These are phyloP conservation scores for Cyclura pinguis DNA, from an alignment of 2,797 vertebrate species.

Conservation along the genomic window DNA sequence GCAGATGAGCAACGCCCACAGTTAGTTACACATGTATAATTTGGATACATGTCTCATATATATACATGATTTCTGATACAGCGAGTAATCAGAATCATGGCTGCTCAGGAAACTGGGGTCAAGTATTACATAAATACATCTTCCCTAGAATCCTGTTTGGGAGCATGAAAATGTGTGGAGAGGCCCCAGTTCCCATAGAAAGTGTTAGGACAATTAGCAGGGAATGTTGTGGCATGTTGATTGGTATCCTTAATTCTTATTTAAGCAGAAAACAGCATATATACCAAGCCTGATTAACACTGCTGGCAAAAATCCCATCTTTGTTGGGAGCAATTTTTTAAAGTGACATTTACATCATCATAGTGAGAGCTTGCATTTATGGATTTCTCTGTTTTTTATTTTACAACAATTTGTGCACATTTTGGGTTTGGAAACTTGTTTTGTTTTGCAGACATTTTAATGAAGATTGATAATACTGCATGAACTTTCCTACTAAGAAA, in stretches of 20 bases:
- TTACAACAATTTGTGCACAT: slow-evolving; percentile 9
- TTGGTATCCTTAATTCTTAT: slow-evolving; percentile 28
- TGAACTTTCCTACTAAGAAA: slow-evolving; percentile 36
- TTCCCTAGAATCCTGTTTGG: not conserved
- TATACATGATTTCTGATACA: not conserved
- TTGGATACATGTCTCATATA: not conserved
- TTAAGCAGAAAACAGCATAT: slow-evolving; percentile 45
- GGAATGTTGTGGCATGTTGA: not conserved
- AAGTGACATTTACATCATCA: not conserved
- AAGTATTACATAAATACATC: not conserved
- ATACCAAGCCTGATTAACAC: slow-evolving; percentile 40
- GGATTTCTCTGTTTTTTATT: not conserved
- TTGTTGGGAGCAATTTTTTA: slow-evolving; percentile 6
- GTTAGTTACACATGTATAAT: not conserved
- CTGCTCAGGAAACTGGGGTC: not conserved
- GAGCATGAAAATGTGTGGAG: not conserved
- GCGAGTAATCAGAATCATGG: no score
- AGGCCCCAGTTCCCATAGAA: not conserved
- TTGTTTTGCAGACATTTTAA: slow-evolving; percentile 24
- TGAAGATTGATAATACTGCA: slow-evolving; percentile 7
- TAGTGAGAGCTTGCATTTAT: not conserved
- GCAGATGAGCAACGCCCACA: not conserved
- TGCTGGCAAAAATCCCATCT: slow-evolving; percentile 35
- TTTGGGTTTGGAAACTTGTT: slow-evolving; percentile 5
- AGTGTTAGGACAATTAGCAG: slow-evolving; percentile 22